Base-by-base conservation (phyloP, 2,888 invertebrate species). In the Ennomos fuscantarius region DNA sequence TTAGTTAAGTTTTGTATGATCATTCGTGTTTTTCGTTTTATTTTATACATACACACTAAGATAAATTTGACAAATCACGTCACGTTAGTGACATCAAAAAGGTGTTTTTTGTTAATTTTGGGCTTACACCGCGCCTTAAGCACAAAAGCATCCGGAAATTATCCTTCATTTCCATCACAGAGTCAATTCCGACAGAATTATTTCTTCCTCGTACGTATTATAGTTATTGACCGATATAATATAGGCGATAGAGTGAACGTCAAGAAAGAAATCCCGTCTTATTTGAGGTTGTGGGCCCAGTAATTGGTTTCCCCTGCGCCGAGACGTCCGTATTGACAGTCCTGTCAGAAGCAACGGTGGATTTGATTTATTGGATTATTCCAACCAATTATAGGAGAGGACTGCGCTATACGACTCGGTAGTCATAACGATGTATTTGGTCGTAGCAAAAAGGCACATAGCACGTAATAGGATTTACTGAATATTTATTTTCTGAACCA, bases 251-350 rank as follows among this genome's bases (percentile, higher is more conserved):
- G 36, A 61, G 46, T 44, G 49, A 58, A 63, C 43, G 52, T 57
- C 56, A 51, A 58, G 50, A 60, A 63, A 71, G 70, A 79, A 79
- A 76, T 76, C 76, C 70, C 70, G 74, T 73, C 70, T 76, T 78
- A 74, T 75, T 79, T 75, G 76, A 73, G 72, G 61, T 59, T 56
- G 61, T 53, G 55, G 60, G 62, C 51, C 44, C 55, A 58, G 79
- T 82, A 83, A 84, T 82, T 84, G 83, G 78, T 79, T 81, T 76
- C 60, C 58, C 66, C 66, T 70, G 75, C 72, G 69, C 70, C 70
- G 74, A n/a, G n/a, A 71, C 63, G 71, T 45, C 65, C 55, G 50
- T 79, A 78, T 79, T 78, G 81, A 80, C 78, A 76, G 73, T 68
- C 64, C 74, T 73, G 82, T 78, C 82, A 73, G 60, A 51, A 59